Conservation (phyloP, 2,888 invertebrate genomes). For the Tinea trinotella region DNA sequence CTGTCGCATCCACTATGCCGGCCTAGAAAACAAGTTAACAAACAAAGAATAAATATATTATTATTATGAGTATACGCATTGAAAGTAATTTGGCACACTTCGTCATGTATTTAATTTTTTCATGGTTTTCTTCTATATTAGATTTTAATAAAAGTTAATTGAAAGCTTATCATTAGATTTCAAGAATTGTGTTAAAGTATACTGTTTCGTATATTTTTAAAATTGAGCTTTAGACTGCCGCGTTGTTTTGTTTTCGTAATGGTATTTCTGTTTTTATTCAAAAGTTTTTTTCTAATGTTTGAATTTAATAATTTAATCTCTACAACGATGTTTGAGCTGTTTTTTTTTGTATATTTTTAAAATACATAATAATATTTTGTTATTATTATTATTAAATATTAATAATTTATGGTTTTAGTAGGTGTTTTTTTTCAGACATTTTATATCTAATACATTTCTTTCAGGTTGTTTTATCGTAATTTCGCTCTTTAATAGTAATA, state of each 20-base stretch:
- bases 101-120: too few relatives aligned
- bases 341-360: not conserved
- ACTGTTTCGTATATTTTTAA: not conserved
- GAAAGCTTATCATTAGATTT: not conserved
- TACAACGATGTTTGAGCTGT: slow-evolving; percentile 11
- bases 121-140: not conserved
- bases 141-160: not conserved
- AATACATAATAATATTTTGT: too few relatives aligned
- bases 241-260: not conserved
- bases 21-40: too few relatives aligned
- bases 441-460: slow-evolving; percentile 17
- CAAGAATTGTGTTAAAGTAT: not conserved
- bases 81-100: too few relatives aligned
- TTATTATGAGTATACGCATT: too few relatives aligned
- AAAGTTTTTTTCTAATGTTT: not conserved
- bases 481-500: not conserved
- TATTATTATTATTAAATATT: slow-evolving; percentile 1
- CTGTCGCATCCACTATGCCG: too few relatives aligned
- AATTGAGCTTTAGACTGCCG: not conserved
- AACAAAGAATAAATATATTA: too few relatives aligned
- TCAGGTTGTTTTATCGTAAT: not conserved
- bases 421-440: slow-evolving; percentile 28
- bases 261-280: not conserved
- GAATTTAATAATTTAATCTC: not conserved
- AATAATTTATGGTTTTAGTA: slow-evolving; percentile 22